Evolutionary conservation across 1,140 invertebrate species (phyloP).

Genomic region (Ridgeia piscesae): DNA sequence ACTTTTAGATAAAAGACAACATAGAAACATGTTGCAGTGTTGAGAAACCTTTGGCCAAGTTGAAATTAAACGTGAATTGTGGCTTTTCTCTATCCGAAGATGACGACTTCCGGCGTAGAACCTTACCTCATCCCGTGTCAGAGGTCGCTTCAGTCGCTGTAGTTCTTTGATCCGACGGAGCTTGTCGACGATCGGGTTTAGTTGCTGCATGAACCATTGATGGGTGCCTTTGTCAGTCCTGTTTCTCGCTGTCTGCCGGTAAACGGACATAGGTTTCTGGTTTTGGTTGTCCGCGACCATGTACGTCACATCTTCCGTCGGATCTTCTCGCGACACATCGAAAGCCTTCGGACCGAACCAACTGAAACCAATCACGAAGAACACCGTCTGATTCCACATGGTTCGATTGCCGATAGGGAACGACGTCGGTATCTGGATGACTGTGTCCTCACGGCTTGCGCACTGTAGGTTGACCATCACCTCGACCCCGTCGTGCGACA

Average conservation of each 20-base stretch:
- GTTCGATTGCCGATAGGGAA: slow-evolving; percentile 28
- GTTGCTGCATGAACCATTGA: neutral
- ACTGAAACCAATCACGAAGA: slow-evolving; percentile 35
- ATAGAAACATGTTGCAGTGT: neutral
- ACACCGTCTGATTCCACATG: slow-evolving; percentile 31
- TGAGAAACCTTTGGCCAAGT: neutral
- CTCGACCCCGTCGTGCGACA: slow-evolving; percentile 27
- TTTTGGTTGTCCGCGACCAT: neutral
- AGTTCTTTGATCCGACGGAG: neutral
- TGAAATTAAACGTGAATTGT: neutral
- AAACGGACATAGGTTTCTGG: neutral
- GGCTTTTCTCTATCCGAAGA: neutral
- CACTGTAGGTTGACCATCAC: slow-evolving; percentile 25
- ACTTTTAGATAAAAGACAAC: neutral
- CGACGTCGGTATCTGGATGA: slow-evolving; percentile 25
- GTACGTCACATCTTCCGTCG: neutral
- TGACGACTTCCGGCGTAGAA: neutral
- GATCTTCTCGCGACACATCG: slow-evolving; percentile 29
- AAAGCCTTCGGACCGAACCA: slow-evolving; percentile 37
- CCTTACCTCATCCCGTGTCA: neutral
- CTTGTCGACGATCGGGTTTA: neutral
- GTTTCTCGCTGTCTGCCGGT: neutral
- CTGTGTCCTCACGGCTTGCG: slow-evolving; percentile 12
- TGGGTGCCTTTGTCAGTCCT: neutral
- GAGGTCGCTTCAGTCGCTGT: neutral